phyloP scores from a whole-genome alignment of 2,888 invertebrate genomes.

The Synanthedon myopaeformis region DNA sequence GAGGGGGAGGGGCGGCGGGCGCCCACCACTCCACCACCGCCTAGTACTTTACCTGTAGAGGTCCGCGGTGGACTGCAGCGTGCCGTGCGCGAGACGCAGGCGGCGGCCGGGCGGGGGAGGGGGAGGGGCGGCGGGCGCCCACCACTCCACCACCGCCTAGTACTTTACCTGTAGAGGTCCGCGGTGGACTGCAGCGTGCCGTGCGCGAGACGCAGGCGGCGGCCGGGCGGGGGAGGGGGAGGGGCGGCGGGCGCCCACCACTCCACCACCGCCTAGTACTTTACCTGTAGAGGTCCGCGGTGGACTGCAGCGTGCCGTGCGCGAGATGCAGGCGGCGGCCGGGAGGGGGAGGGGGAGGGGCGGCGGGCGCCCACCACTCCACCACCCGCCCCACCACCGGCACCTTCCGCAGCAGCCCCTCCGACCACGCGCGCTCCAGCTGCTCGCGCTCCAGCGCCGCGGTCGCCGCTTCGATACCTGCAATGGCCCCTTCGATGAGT shows the following conservation, averaged over 20 bases:
- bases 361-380: slow-evolving; percentile 93
- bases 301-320: slow-evolving; percentile 84
- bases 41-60: too few relatives aligned
- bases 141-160: not conserved
- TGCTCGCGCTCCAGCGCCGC: slow-evolving; percentile 92
- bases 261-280: not conserved
- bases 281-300: slow-evolving; percentile 71
- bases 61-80: too few relatives aligned
- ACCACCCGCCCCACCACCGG: slow-evolving; percentile 94
- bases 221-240: too few relatives aligned
- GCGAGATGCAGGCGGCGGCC: slow-evolving; percentile 84
- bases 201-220: too few relatives aligned
- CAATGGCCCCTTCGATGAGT: too few relatives aligned
- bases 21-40: too few relatives aligned
- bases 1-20: too few relatives aligned
- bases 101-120: too few relatives aligned
- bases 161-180: slow-evolving; percentile 71
- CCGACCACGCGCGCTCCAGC: slow-evolving; percentile 91
- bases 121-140: too few relatives aligned
- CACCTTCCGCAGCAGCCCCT: slow-evolving; percentile 93
- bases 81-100: too few relatives aligned
- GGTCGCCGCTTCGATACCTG: slow-evolving; percentile 93
- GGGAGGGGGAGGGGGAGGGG: slow-evolving; percentile 58
- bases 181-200: too few relatives aligned
- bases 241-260: too few relatives aligned